Evolutionary conservation across 2,888 invertebrate species (phyloP).

Genomic region (Papilio gigon): DNA sequence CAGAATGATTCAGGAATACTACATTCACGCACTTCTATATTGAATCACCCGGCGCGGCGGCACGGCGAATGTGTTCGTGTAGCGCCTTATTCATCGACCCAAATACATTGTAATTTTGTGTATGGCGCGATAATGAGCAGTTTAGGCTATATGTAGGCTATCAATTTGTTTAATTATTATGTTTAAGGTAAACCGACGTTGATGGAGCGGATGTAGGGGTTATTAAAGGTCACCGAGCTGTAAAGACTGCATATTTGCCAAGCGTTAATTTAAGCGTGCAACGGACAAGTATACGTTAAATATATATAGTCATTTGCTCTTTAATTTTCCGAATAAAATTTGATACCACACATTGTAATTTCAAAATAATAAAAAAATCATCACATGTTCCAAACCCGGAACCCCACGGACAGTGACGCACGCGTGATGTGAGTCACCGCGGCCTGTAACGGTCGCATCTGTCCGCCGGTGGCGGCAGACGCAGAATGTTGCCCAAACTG

Average conservation of each 20-base stretch:
- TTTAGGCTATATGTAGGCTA: conserved; percentile 22
- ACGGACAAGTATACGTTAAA: not conserved
- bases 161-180: conserved; percentile 27
- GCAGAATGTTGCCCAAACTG: conserved; percentile 18
- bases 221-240: not conserved
- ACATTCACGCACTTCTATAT: conserved; percentile 41
- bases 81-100: conserved; percentile 39
- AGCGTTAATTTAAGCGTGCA: not conserved
- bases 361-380: not conserved
- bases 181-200: conserved; percentile 16
- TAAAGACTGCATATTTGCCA: not conserved
- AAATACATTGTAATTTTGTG: conserved; percentile 38
- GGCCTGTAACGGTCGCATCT: conserved; percentile 22
- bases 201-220: not conserved
- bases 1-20: conserved; percentile 43
- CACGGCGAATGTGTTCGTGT: conserved; percentile 32
- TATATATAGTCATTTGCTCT: too few species aligned
- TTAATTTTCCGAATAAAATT: too few species aligned
- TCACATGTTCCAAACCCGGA: conserved; percentile 15
- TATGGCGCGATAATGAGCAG: conserved; percentile 32
- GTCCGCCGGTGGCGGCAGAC: conserved; percentile 8
- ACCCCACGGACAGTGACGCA: conserved; percentile 2
- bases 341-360: not conserved
- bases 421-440: conserved; percentile 18
- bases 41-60: conserved; percentile 34